Conservation (phyloP, 2,113 vertebrate genomes). For the Rynchops niger region DNA sequence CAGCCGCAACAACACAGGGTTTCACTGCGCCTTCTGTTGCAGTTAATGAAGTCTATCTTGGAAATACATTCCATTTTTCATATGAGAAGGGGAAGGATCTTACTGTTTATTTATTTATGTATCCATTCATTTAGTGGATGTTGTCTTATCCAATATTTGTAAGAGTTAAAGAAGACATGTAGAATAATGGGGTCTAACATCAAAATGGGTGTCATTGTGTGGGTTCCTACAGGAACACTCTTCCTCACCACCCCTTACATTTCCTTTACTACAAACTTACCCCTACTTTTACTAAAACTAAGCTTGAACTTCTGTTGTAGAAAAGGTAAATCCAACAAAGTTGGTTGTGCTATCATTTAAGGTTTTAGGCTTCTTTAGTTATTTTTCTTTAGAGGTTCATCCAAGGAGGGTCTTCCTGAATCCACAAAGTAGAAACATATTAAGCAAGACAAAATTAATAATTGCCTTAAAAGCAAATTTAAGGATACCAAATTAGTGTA, state of each 20-base stretch:
- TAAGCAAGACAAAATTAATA: background rate
- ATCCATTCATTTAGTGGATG: background rate
- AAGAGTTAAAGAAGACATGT: background rate
- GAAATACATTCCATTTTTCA: rapidly evolving
- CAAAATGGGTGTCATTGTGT: rapidly evolving
- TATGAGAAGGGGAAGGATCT: rapidly evolving
- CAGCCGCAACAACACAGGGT: background rate
- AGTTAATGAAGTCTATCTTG: background rate
- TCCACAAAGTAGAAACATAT: background rate
- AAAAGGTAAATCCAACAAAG: background rate
- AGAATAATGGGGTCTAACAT: background rate
- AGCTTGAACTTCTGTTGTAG: background rate
- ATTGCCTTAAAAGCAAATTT: background rate
- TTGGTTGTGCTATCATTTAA: background rate
- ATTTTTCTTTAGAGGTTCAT: background rate
- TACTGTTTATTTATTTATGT: background rate
- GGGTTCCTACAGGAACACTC: rapidly evolving
- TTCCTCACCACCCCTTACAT: rapidly evolving
- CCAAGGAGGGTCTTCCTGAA: background rate
- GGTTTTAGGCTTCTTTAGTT: background rate
- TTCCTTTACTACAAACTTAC: background rate
- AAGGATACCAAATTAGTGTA: background rate
- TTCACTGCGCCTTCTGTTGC: background rate
- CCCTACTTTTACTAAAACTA: background rate
- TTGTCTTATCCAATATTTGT: background rate